These are phyloP conservation scores for Gambusia holbrooki DNA, from an alignment of 2,113 vertebrate species.

Conservation along the genomic window DNA sequence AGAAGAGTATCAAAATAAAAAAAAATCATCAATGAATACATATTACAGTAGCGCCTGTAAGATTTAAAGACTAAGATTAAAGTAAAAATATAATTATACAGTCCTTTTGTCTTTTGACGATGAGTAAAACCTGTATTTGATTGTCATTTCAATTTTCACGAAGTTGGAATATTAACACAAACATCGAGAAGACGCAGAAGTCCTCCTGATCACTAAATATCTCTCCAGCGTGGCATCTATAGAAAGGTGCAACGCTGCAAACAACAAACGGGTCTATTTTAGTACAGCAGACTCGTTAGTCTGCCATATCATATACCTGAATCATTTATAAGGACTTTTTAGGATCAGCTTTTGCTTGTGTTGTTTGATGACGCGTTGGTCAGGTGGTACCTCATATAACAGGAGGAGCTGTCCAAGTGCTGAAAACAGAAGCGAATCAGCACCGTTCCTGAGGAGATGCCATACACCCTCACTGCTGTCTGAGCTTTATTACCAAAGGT, in stretches of 20 bases:
- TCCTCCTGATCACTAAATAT: neutral
- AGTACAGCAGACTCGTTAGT: slow-evolving; percentile 34
- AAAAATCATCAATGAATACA: neutral
- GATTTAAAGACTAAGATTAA: too few species aligned
- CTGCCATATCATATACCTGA: slow-evolving; percentile 67
- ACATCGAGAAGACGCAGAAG: neutral
- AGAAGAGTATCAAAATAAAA: neutral
- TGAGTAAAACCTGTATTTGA: neutral
- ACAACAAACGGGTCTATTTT: slow-evolving; percentile 56
- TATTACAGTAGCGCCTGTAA: too few species aligned
- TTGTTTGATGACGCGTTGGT: slow-evolving; percentile 77
- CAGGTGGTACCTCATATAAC: slow-evolving; percentile 82
- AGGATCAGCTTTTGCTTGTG: slow-evolving; percentile 68
- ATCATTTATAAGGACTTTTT: slow-evolving; percentile 70
- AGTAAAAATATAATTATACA: too few species aligned
- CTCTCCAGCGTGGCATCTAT: slow-evolving; percentile 13
- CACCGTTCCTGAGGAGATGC: slow-evolving; percentile 73
- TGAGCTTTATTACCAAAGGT: slow-evolving; percentile 82
- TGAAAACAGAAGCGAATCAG: slow-evolving; percentile 73
- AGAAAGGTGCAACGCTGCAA: slow-evolving; percentile 28
- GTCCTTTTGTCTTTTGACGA: neutral
- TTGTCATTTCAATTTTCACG: neutral
- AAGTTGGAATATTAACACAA: neutral
- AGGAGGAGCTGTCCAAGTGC: slow-evolving; percentile 86
- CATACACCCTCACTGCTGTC: slow-evolving; percentile 71